phyloP scores from a whole-genome alignment of 2,113 vertebrate genomes.

The Leucosticte australis region DNA sequence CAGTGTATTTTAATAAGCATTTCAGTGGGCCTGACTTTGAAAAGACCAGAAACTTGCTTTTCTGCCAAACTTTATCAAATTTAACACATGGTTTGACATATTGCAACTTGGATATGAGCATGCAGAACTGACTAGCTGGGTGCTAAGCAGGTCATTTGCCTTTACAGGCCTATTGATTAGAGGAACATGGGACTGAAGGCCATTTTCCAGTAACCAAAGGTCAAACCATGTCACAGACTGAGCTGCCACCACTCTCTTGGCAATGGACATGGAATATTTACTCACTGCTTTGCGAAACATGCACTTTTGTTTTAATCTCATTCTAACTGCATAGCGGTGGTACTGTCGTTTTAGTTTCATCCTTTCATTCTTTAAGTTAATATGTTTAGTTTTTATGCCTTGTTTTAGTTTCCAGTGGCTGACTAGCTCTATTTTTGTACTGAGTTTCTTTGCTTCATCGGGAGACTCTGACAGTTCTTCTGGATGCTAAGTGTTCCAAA shows the following conservation, averaged over 20 bases:
- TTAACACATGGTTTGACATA: not conserved
- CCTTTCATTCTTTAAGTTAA: not conserved
- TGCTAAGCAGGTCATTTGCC: not conserved
- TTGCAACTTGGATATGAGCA: not conserved
- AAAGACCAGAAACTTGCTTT: constrained; percentile 15
- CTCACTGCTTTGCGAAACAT: not conserved
- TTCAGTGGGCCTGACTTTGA: not conserved
- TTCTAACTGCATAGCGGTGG: not conserved
- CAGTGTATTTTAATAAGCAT: not conserved
- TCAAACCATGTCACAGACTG: not conserved
- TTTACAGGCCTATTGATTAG: not conserved
- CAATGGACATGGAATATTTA: not conserved
- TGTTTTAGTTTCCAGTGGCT: not conserved
- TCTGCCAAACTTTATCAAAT: constrained; percentile 2
- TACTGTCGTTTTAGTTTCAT: not conserved
- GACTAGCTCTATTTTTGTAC: not conserved
- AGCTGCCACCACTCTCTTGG: not conserved
- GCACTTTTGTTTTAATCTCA: not conserved
- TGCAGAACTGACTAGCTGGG: not conserved
- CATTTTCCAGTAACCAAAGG: not conserved
- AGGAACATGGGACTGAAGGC: not conserved
- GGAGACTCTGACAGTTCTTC: not conserved
- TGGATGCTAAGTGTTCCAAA: not conserved
- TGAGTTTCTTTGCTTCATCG: not conserved
- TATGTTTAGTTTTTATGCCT: not conserved